Conservation (phyloP, 2,888 invertebrate species). For the Hedya salicella region DNA sequence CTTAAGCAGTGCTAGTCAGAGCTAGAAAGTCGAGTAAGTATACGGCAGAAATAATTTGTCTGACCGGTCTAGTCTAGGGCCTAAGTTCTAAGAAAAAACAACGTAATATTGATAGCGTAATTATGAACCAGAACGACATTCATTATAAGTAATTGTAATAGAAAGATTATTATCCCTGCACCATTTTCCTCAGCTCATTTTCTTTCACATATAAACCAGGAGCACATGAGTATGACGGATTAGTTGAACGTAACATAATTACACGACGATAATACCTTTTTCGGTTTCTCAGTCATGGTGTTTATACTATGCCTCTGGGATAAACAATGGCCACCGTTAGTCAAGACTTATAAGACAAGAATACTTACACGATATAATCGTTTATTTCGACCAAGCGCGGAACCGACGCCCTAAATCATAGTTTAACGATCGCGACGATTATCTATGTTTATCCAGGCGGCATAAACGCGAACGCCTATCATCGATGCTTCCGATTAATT, state of each 20-base stretch:
- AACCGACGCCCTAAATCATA: conserved; percentile 65
- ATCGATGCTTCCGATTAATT: conserved; percentile 75
- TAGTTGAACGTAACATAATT: conserved; percentile 46
- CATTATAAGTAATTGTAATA: too few relatives aligned
- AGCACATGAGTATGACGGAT: too few relatives aligned
- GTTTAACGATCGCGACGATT: conserved; percentile 66
- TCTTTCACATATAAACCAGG: too few relatives aligned
- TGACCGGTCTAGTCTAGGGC: conserved; percentile 54
- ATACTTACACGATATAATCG: conserved; percentile 39
- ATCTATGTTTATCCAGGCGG: conserved; percentile 74
- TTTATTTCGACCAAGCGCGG: conserved; percentile 53
- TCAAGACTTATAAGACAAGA: conserved; percentile 30
- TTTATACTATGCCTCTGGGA: conserved; percentile 6
- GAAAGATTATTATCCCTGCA: too few relatives aligned
- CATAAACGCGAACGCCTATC: conserved; percentile 67
- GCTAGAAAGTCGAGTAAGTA: conserved; percentile 28
- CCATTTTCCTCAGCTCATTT: too few relatives aligned
- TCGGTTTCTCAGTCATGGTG: not conserved
- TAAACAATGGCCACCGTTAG: conserved; percentile 35
- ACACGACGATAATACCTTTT: not conserved
- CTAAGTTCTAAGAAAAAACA: conserved; percentile 44
- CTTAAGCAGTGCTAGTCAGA: conserved; percentile 45
- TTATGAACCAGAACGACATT: too few relatives aligned
- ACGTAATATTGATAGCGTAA: conserved; percentile 58
- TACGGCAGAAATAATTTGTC: conserved; percentile 60